phyloP scores from a whole-genome alignment of 2,797 vertebrate genomes.

The Holocentrus rufus region DNA sequence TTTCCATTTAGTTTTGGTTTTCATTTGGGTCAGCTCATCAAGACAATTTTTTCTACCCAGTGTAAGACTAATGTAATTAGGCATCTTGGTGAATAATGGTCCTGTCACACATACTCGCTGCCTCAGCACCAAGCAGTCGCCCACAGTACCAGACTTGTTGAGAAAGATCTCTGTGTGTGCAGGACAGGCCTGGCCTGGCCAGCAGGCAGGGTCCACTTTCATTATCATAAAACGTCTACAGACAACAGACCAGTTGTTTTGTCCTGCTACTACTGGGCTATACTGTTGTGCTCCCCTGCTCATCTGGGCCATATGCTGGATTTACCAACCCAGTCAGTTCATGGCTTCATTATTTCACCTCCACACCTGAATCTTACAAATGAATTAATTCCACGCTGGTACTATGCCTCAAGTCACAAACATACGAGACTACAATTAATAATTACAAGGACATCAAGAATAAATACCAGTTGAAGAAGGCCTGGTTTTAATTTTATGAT shows the following conservation, averaged over 20 bases:
- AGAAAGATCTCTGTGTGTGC: constrained; percentile 73
- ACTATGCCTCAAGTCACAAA: not conserved
- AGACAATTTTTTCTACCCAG: constrained; percentile 53
- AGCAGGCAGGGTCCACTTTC: constrained; percentile 62
- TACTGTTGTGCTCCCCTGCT: constrained; percentile 41
- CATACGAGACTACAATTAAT: not conserved
- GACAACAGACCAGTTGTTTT: constrained; percentile 70
- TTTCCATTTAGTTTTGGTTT: constrained; percentile 32
- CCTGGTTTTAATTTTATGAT: constrained; percentile 5
- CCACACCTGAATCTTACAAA: constrained; percentile 5
- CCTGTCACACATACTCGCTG: constrained; percentile 79
- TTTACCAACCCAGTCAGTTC: constrained; percentile 49
- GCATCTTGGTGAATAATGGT: constrained; percentile 77
- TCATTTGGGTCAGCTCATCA: constrained; percentile 50
- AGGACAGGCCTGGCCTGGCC: constrained; percentile 59
- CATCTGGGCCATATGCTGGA: constrained; percentile 65
- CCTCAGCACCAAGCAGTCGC: constrained; percentile 76
- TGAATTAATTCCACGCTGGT: constrained; percentile 9
- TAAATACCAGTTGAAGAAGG: not conserved
- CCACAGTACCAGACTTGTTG: constrained; percentile 71
- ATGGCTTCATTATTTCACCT: constrained; percentile 52
- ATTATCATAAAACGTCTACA: constrained; percentile 68
- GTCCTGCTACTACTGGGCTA: constrained; percentile 9
- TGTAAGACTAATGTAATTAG: constrained; percentile 74
- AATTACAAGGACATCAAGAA: not conserved